These are phyloP conservation scores for Aleiodes alternator DNA, from an alignment of 2,888 invertebrate species.

Conservation along the genomic window DNA sequence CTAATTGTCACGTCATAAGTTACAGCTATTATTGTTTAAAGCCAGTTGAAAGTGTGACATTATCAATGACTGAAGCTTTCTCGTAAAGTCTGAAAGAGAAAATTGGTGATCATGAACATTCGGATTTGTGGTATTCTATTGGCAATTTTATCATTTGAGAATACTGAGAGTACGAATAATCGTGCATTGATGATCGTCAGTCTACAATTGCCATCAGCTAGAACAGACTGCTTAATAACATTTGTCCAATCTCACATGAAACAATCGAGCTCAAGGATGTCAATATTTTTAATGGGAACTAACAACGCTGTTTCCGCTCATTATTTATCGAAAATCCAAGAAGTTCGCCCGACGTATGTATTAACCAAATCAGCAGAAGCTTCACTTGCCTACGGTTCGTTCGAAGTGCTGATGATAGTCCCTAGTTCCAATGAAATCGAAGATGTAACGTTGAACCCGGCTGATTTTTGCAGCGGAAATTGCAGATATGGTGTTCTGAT, in stretches of 20 bases:
- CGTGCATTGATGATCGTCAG: slow-evolving; percentile 22
- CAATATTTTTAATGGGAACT: slow-evolving; percentile 48
- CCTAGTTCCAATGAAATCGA: slow-evolving; percentile 49
- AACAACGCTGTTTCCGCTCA: slow-evolving; percentile 20
- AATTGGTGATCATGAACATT: neutral
- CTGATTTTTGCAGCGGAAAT: slow-evolving; percentile 55
- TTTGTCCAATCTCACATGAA: slow-evolving; percentile 52
- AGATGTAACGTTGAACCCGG: slow-evolving; percentile 27
- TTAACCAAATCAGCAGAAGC: slow-evolving; percentile 33
- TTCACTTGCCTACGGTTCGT: neutral
- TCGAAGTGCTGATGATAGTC: slow-evolving; percentile 54
- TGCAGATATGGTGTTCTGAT: slow-evolving; percentile 57
- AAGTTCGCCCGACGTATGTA: slow-evolving; percentile 47
- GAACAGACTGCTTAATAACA: slow-evolving; percentile 50
- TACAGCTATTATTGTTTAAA: neutral
- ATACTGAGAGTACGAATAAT: slow-evolving; percentile 22
- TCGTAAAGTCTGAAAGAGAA: no score
- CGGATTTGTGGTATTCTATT: neutral
- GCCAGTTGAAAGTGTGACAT: no score
- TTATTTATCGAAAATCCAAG: slow-evolving; percentile 48
- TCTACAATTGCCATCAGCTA: neutral
- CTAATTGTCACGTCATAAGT: no score
- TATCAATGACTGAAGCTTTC: no score
- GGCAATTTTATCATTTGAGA: neutral
- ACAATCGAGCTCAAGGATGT: slow-evolving; percentile 37